A percentile compares a stretch with the other conserved stretches of the same genome.
phyloP scores from a whole-genome alignment of 2,113 vertebrate genomes.

The Vombatus ursinus region DNA sequence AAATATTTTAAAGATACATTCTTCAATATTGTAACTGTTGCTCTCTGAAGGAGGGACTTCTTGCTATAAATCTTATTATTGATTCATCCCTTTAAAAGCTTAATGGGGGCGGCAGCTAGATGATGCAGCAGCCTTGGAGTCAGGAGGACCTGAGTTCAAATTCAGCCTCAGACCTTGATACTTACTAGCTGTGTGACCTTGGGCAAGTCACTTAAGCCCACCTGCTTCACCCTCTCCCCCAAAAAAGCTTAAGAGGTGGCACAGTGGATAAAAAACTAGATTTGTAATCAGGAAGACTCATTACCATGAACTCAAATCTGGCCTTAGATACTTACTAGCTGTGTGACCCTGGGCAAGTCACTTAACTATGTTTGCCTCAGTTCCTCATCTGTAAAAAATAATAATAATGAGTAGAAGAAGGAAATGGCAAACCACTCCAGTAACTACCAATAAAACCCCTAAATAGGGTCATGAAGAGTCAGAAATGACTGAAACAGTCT shows the following conservation, averaged over 20 bases:
- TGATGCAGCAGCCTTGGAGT: not conserved
- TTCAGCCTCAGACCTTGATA: too few species aligned
- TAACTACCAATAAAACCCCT: not conserved
- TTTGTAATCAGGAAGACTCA: too few species aligned
- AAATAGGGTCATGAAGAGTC: not conserved
- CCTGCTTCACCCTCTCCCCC: too few species aligned
- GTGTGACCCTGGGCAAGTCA: not conserved
- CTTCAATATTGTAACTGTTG: not conserved
- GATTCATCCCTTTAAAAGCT: too few species aligned
- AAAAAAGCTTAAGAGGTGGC: too few species aligned
- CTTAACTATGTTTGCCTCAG: not conserved
- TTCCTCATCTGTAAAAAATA: not conserved
- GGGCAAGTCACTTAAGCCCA: not conserved
- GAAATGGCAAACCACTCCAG: not conserved
- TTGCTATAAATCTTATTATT: not conserved
- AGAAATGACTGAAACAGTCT: not conserved
- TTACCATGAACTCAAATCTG: too few species aligned
- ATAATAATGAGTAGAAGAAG: not conserved
- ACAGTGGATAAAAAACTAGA: too few species aligned
- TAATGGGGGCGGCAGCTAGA: too few species aligned
- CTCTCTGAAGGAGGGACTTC: conserved; percentile 30
- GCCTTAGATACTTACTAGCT: too few species aligned
- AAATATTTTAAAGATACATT: not conserved
- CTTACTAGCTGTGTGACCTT: not conserved
- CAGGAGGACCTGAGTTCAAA: not conserved